Evolutionary conservation across 2,797 vertebrate genomes (phyloP).

Genomic region (Diplodus puntazzo): DNA sequence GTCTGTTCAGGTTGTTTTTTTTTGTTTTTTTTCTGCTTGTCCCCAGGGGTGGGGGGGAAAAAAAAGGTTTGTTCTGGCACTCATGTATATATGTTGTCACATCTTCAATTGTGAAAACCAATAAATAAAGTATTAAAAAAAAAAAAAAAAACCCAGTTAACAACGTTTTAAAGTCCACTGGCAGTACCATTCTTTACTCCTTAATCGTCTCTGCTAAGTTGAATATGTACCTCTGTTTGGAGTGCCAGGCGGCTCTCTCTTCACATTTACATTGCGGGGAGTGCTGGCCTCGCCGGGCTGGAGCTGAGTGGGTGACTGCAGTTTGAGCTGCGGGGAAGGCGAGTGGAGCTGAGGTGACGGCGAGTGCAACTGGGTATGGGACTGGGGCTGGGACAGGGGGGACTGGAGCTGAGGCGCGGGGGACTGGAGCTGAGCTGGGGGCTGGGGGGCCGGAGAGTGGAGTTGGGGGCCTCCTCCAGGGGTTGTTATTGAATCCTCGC

Average conservation of each 20-base stretch:
- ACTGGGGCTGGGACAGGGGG: constrained; percentile 69
- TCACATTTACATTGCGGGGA: constrained; percentile 81
- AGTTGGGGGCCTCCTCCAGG: constrained; percentile 68
- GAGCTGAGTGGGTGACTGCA: constrained; percentile 76
- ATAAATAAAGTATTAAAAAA: too few species aligned
- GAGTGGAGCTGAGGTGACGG: constrained; percentile 76
- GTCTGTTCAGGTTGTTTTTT: too few species aligned
- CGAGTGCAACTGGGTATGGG: constrained; percentile 70
- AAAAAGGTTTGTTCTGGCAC: too few species aligned
- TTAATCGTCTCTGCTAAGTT: neutral
- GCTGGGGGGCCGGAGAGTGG: constrained; percentile 69
- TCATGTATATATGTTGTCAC: too few species aligned
- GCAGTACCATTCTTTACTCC: neutral
- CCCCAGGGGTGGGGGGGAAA: too few species aligned
- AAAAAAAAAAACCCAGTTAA: too few species aligned
- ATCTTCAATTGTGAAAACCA: too few species aligned
- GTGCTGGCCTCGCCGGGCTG: constrained; percentile 77
- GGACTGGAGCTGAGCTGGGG: constrained; percentile 71
- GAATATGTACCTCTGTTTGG: constrained; percentile 78
- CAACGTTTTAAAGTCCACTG: neutral
- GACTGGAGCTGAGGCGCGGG: constrained; percentile 71
- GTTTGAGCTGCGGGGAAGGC: constrained; percentile 74
- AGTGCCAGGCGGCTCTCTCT: constrained; percentile 82
- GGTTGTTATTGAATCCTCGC: constrained; percentile 53
- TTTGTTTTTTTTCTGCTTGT: too few species aligned